Evolutionary conservation across 2,113 vertebrate species (phyloP).

Genomic region (Thryonomys swinderianus): DNA sequence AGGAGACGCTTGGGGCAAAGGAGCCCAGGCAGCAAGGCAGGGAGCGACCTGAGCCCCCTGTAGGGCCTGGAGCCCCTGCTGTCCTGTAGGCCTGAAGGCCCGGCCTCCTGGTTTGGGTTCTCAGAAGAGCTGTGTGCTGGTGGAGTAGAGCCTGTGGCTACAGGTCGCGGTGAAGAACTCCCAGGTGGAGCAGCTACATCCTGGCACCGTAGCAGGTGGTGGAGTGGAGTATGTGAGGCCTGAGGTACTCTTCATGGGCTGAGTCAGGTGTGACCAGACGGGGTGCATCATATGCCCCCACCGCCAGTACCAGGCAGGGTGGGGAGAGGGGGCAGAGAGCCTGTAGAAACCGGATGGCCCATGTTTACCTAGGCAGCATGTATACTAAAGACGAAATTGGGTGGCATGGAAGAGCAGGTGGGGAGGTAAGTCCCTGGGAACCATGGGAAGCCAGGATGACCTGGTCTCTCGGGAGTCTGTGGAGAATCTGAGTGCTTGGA

Average conservation of each 20-base stretch:
- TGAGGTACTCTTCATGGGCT: too few species aligned
- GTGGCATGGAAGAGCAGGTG: too few species aligned
- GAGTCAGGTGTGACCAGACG: background rate
- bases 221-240: background rate
- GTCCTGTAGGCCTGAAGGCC: background rate
- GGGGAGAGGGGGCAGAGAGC: background rate
- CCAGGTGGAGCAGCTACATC: background rate
- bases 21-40: background rate
- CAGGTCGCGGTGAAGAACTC: background rate
- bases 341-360: background rate
- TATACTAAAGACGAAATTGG: background rate
- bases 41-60: background rate
- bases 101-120: fast-evolving
- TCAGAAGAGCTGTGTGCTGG: background rate
- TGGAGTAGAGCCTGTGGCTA: background rate
- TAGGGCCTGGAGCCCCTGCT: fast-evolving
- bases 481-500: background rate
- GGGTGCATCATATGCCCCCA: background rate
- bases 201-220: background rate
- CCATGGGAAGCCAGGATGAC: background rate
- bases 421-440: background rate
- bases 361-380: background rate
- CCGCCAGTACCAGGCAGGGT: background rate
- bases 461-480: background rate
- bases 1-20: background rate